Base-by-base conservation (phyloP, 2,113 vertebrate species). In the Nothoprocta pentlandii region DNA sequence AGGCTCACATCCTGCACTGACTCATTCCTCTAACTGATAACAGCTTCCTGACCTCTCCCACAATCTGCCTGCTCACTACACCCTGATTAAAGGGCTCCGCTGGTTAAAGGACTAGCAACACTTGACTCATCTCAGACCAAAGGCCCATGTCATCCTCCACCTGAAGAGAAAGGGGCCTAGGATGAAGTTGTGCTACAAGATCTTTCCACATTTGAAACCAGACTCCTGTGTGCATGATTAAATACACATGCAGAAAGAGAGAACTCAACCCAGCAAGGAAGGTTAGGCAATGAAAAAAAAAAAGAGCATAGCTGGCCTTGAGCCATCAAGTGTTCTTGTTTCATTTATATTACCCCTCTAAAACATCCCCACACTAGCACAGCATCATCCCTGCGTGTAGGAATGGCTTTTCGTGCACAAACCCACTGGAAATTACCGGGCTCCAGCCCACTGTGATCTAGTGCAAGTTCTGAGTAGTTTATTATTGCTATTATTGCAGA, bases 1-100 rank as follows among this genome's bases (percentile, higher is more conserved):
- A 59, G 67, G 80, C 54, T 93, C 49, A n/a, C 68, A 75, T 78
- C 47, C 67, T 34, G 53, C 30, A 16, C 63, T 36, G 71, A 42
- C 5, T 2, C 4, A 10, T n/a, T 74, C 36, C 34, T 86, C 46
- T 16, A 8, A 47, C 64, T 26, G 69, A 49, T 0, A 34, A 70
- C 64, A 81, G 25, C 28, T 84, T 68, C 69, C 85, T 62, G 85
- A 71, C 28, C 42, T 59, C 51, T 83, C 75, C 42, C 12, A 8
- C 36, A 19, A 20, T 5, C 26, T 0, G 0, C 49, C 7, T 6
- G 41, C 41, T 61, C 25, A 1, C 59, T 23, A n/a, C 12, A 17
- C n/a, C 59, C 78, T 23, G 16, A 16, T 54, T 47, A 53, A 59
- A 77, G 26, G 47, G 21, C 44, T 76, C 51, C 26, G 5, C 9